A percentile compares a stretch with the other conserved stretches of the same genome.
Evolutionary conservation across 2,797 vertebrate genomes (phyloP).

Genomic region (Microctenopoma lineatum): DNA sequence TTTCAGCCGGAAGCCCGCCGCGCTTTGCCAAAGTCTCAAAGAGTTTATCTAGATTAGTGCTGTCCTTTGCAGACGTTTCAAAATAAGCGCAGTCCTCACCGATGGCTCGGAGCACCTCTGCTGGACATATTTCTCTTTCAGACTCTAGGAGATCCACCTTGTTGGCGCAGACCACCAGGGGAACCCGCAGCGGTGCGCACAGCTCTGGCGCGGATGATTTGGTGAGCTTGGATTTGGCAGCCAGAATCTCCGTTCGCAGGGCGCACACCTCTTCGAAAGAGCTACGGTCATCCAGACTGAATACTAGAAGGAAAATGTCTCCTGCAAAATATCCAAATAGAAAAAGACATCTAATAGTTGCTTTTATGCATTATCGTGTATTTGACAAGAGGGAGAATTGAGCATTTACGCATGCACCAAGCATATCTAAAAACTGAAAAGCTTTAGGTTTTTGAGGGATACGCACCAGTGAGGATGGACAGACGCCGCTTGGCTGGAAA

Average conservation of each 20-base stretch:
- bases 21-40: slow-evolving; percentile 81
- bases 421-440: neutral
- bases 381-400: neutral
- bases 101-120: slow-evolving; percentile 72
- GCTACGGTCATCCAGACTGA: slow-evolving; percentile 81
- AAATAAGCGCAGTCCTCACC: slow-evolving; percentile 78
- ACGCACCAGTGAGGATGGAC: slow-evolving; percentile 86
- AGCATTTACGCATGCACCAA: slow-evolving; percentile 14
- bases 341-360: neutral
- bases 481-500: slow-evolving; percentile 84
- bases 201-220: slow-evolving; percentile 52
- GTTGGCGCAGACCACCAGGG: slow-evolving; percentile 83
- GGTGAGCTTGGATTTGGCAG: slow-evolving; percentile 79
- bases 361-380: neutral
- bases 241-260: slow-evolving; percentile 78
- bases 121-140: slow-evolving; percentile 58
- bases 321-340: slow-evolving; percentile 63
- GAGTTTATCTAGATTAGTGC: slow-evolving; percentile 79
- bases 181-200: slow-evolving; percentile 57
- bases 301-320: slow-evolving; percentile 84
- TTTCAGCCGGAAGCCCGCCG: slow-evolving; percentile 83
- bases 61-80: slow-evolving; percentile 85
- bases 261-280: slow-evolving; percentile 82
- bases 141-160: slow-evolving; percentile 77
- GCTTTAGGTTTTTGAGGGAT: neutral